phyloP scores from a whole-genome alignment of 2,797 vertebrate genomes.

The Luscinia luscinia region DNA sequence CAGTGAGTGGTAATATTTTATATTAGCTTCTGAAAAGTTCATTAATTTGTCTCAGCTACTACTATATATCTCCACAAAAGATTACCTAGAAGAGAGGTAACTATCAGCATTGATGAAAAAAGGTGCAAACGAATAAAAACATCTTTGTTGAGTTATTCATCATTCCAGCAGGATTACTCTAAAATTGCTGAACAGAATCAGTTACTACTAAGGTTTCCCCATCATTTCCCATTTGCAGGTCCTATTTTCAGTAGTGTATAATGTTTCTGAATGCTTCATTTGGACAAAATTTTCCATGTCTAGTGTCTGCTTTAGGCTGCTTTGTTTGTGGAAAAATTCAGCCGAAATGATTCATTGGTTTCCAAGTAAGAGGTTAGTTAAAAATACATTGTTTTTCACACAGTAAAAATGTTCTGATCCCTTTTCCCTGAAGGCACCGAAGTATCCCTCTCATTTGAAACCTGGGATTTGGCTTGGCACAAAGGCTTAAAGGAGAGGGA shows the following conservation, averaged over 20 bases:
- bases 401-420: not conserved
- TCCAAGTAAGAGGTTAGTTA: constrained; percentile 33
- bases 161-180: not conserved
- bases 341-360: constrained; percentile 38
- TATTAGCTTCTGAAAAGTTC: not conserved
- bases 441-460: not conserved
- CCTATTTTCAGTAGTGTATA: not conserved
- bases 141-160: not conserved
- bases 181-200: not conserved
- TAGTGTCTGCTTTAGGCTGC: constrained; percentile 1
- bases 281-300: constrained; percentile 10
- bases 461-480: not conserved
- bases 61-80: not conserved
- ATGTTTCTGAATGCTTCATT: not conserved
- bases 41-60: not conserved
- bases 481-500: not conserved
- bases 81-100: not conserved
- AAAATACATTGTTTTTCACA: constrained; percentile 60
- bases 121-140: not conserved
- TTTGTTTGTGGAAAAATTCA: constrained; percentile 42
- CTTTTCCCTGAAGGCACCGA: not conserved
- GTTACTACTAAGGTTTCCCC: not conserved
- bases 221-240: not conserved
- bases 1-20: not conserved
- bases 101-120: not conserved